These are phyloP conservation scores for Apomyelois bistriatella DNA, from an alignment of 2,888 invertebrate species.

Conservation along the genomic window DNA sequence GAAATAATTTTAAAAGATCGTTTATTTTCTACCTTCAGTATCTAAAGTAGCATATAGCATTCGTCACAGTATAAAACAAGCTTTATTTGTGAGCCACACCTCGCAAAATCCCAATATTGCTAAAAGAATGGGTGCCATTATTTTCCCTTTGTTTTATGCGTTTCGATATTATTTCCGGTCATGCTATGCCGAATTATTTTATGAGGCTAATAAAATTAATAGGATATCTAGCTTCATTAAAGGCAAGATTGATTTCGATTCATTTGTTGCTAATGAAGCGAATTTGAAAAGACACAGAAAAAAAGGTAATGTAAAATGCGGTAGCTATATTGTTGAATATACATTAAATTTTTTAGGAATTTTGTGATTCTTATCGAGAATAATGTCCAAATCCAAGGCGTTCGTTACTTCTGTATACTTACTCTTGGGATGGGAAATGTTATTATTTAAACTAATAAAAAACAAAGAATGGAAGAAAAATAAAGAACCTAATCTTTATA, in stretches of 20 bases:
- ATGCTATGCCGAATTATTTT: slow-evolving; percentile 67
- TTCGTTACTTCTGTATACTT: too few relatives aligned
- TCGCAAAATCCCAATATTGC: slow-evolving; percentile 63
- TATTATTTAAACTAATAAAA: too few relatives aligned
- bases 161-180: slow-evolving; percentile 69
- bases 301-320: neutral
- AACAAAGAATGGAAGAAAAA: too few relatives aligned
- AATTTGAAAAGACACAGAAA: neutral
- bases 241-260: slow-evolving; percentile 18
- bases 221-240: slow-evolving; percentile 25
- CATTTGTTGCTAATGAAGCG: slow-evolving; percentile 8
- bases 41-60: neutral
- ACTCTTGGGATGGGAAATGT: too few relatives aligned
- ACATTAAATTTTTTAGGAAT: too few relatives aligned
- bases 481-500: too few relatives aligned
- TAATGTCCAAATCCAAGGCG: too few relatives aligned
- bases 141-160: slow-evolving; percentile 64
- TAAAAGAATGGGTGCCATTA: slow-evolving; percentile 62
- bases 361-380: too few relatives aligned
- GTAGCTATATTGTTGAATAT: too few relatives aligned
- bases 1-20: too few relatives aligned
- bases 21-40: neutral
- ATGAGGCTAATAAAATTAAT: slow-evolving; percentile 61
- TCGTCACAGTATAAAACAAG: neutral
- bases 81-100: slow-evolving; percentile 53